Percentiles rank a stretch among this genome's conserved stretches.
These are phyloP conservation scores for Drosophila pseudoobscura DNA, from an alignment of 1,140 invertebrate species.

Conservation along the genomic window DNA sequence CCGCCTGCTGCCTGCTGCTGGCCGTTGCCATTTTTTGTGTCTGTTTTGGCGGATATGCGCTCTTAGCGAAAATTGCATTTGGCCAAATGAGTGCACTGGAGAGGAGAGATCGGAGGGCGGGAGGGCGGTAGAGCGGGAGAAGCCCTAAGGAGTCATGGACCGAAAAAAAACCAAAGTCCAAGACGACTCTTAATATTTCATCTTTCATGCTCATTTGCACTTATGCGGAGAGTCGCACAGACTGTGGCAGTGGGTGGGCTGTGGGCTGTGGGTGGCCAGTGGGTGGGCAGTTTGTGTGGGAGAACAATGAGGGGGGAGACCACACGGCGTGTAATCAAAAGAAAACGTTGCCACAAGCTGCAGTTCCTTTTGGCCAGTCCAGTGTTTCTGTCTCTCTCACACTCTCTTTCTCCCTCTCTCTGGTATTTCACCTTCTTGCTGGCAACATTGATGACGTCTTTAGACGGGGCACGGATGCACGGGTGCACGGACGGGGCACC, in stretches of 20 bases:
- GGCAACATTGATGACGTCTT: constrained; percentile 40
- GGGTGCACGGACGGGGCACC: constrained; percentile 48
- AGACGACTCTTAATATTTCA: constrained; percentile 78
- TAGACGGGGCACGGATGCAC: constrained; percentile 11
- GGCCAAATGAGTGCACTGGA: constrained; percentile 63
- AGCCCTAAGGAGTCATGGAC: constrained; percentile 17
- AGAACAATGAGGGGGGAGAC: constrained; percentile 42
- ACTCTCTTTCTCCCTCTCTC: not conserved
- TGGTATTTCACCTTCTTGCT: constrained; percentile 15
- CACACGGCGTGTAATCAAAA: constrained; percentile 61
- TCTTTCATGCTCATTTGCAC: constrained; percentile 76
- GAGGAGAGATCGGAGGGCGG: not conserved
- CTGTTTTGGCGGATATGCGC: constrained; percentile 58
- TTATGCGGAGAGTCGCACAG: constrained; percentile 41
- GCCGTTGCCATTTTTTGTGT: constrained; percentile 13
- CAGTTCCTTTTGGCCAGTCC: constrained; percentile 9
- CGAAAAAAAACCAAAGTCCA: constrained; percentile 24
- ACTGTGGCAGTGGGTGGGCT: constrained; percentile 4
- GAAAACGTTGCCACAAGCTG: constrained; percentile 56
- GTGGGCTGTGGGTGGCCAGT: not conserved
- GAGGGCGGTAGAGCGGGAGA: constrained; percentile 7
- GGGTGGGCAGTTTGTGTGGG: not conserved
- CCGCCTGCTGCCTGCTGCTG: not conserved
- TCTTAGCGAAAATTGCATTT: constrained; percentile 79
- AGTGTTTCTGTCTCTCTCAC: not conserved